Evolutionary conservation across 2,797 vertebrate species (phyloP).

Genomic region (Sebastes cheni): DNA sequence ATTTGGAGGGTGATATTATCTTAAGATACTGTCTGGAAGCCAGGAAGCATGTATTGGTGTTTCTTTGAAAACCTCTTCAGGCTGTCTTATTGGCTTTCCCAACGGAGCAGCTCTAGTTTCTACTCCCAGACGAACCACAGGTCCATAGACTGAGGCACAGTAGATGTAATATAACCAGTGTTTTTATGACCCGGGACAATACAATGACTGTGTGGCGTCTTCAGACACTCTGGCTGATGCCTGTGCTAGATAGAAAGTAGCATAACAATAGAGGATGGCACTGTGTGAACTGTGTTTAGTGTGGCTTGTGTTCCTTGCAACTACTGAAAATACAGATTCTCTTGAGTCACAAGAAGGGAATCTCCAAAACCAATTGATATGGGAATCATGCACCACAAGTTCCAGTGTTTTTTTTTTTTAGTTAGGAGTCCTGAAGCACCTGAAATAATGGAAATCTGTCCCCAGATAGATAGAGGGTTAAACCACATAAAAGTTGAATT

Average conservation of each 20-base stretch:
- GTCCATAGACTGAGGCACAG: conserved; percentile 5
- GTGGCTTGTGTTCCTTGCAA: background rate
- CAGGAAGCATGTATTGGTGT: background rate
- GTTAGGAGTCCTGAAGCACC: background rate
- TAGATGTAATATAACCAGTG: conserved; percentile 26
- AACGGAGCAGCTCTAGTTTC: conserved; percentile 37
- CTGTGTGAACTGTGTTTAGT: background rate
- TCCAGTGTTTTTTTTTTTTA: background rate
- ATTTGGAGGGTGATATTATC: background rate
- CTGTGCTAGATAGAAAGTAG: conserved; percentile 4
- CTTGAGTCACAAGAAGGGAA: background rate
- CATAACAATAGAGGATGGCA: background rate
- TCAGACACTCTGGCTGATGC: conserved; percentile 20
- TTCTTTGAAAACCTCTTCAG: conserved; percentile 10
- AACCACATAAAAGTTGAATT: conserved; percentile 6
- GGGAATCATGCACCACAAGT: background rate
- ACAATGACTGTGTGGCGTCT: conserved; percentile 29
- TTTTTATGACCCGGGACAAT: conserved; percentile 18
- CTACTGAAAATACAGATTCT: background rate
- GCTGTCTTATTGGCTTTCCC: conserved; percentile 10
- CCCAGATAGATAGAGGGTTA: conserved; percentile 3
- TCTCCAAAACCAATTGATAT: background rate
- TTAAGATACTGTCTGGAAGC: background rate
- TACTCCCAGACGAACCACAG: conserved; percentile 16
- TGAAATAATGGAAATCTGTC: background rate